Conservation (phyloP, 2,888 invertebrate genomes). For the Adelognathus sp. region DNA sequence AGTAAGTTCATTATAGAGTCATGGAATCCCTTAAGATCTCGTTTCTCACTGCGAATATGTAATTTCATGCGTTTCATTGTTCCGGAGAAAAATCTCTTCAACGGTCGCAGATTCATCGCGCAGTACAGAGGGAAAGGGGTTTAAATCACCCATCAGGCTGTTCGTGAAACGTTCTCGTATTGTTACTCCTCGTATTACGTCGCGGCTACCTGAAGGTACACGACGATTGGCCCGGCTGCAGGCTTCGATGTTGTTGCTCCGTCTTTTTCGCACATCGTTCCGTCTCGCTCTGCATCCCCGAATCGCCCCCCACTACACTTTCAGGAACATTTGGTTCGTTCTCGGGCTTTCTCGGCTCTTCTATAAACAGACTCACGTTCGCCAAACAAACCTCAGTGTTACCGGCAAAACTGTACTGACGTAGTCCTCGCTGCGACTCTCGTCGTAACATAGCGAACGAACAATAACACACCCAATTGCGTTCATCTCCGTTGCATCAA, state of each 20-base stretch:
- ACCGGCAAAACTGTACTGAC: background rate
- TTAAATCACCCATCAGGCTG: background rate
- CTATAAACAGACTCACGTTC: slow-evolving; percentile 43
- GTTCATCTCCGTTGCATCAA: too few species aligned
- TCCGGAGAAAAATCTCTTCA: background rate
- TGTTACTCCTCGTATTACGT: background rate
- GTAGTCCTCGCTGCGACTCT: background rate
- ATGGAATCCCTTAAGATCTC: background rate
- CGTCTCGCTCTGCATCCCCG: background rate
- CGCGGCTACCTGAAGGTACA: background rate
- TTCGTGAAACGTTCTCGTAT: slow-evolving; percentile 1
- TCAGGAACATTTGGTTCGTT: background rate
- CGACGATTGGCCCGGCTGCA: background rate
- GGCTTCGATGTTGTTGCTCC: background rate
- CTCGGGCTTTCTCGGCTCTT: slow-evolving; percentile 17
- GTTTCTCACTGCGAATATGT: slow-evolving; percentile 24
- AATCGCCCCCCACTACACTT: background rate
- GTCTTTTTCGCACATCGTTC: background rate
- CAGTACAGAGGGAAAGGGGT: background rate
- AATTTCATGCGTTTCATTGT: slow-evolving; percentile 31
- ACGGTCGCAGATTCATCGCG: background rate
- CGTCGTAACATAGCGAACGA: too few species aligned
- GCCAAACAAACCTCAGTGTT: slow-evolving; percentile 10
- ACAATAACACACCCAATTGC: too few species aligned
- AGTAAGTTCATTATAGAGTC: background rate